Evolutionary conservation across 2,888 invertebrate genomes (phyloP), one percentile per base, ranked within the genome.

Genomic region (Stenodema calcarata): DNA sequence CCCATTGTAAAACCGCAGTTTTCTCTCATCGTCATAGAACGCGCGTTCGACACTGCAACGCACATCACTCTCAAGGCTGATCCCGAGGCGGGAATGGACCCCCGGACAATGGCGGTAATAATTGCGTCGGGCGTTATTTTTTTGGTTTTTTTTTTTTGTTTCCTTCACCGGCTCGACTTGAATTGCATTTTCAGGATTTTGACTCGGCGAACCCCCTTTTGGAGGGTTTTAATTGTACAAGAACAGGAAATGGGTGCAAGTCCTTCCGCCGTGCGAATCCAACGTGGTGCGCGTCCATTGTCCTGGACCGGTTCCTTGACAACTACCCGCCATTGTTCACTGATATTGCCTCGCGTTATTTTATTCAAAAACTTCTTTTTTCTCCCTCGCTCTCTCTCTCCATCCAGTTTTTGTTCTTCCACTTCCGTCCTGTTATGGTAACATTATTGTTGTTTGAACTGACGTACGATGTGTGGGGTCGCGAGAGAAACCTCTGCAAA

Each of bases 191-290:
- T 75, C 73, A 41, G n/a, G 9, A 30, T 41, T 41, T 75, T 35
- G 28, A 30, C n/a, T 16, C 73, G n/a, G 16, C 16, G 14, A 2
- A 41, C 73, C 54, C 73, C 73, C 18, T 23, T 62, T 62, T 12
- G 62, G 23, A 18, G 62, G 50, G 14, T n/a, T 79, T 80, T 44
- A 80, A 80, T 80, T 80, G 80, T 50, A 30, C 80, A 54, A 80
- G 80, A 50, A 80, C 80, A 47, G 80, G 80, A 80, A 80, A 80
- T 80, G 80, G 50, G 47, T 80, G 80, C 80, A 80, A 50, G 80
- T 80, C 80, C 80, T 80, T 80, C 80, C 80, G 80, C 80, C 80
- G 28, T 80, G 80, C 50, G 35, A 80, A 80, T 80, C 80, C 62
- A 11, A 75, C 73, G 35, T 35, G 14, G 30, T 28, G 41, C n/a